Evolutionary conservation across 23 tunicate species (phyloP), one percentile per base, ranked within the genome.

Genomic region (Phallusia fumigata): DNA sequence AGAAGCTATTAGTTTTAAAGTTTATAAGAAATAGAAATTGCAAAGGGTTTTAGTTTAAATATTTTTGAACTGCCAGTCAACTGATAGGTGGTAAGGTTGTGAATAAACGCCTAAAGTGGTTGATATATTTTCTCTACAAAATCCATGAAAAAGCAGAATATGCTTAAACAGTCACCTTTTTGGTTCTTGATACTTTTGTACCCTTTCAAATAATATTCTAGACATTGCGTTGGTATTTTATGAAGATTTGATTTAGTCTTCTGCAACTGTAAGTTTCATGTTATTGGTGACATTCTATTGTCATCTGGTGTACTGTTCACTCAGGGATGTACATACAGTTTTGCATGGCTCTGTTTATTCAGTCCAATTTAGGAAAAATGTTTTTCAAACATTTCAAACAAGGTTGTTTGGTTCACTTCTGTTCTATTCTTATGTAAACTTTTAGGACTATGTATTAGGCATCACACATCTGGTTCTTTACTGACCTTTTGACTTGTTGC

Each of bases 301-400:
- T 40, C 10, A 10, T 40, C 26, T 58, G 69, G 69, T 58, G 69
- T 58, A 58, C 69, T 58, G 69, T 58, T 58, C 16, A 16, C 69
- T 58, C 69, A 58, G 69, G 69, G 69, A 58, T 58, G 69, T 58
- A 58, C 69, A 58, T 58, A 58, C 28, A 40, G 69, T 58, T 58
- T 58, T 21, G 69, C 69, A 21, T 58, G 69, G 13, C 28, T 58
- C 2, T 21, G 26, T 58, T 24, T 6, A 58, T 58, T 58, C 13
- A 24, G 69, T 24, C 28, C 69, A 58, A 58, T 5, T 58, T 58
- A 1, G 13, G 69, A 3, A 22, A 58, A 11, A 58, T 16, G 8
- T 13, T 58, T 58, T 58, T 3, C 3, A 58, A 58, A 24, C 69
- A 58, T 58, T 58, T 3, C 3, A 58, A 58, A 24, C 69, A 58